A percentile compares a stretch with the other conserved stretches of the same genome.
phyloP scores from a whole-genome alignment of 2,113 vertebrate species.

The Narcine bancroftii region DNA sequence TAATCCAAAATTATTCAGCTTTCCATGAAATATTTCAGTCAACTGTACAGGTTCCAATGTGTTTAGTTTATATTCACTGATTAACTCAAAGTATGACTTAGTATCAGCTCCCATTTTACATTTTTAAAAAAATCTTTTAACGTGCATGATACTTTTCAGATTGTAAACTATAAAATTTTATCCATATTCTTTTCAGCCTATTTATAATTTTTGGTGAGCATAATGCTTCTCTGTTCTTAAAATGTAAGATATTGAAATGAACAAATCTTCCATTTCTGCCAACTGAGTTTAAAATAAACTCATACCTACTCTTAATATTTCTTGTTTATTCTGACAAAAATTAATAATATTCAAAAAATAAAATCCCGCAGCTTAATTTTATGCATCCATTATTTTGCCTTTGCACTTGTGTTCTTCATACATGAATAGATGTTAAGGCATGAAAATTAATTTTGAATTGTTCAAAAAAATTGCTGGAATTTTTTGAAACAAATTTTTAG shows the following conservation, averaged over 20 bases:
- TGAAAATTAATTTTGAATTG: background rate
- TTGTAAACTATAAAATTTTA: background rate
- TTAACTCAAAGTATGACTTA: slow-evolving; percentile 42
- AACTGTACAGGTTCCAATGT: slow-evolving; percentile 48
- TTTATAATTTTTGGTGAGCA: background rate
- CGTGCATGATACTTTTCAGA: background rate
- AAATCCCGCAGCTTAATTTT: background rate
- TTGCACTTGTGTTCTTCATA: background rate
- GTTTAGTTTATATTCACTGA: slow-evolving; percentile 40
- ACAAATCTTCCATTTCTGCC: background rate
- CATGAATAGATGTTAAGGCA: background rate
- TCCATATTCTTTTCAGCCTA: background rate
- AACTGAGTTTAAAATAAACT: background rate
- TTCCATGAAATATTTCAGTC: slow-evolving; percentile 61
- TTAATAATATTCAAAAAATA: background rate
- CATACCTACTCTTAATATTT: background rate
- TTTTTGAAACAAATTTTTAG: background rate
- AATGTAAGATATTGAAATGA: background rate
- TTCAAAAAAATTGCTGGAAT: background rate
- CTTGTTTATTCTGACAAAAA: too few relatives aligned
- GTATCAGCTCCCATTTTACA: slow-evolving; percentile 52
- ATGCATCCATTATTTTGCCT: background rate
- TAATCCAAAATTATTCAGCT: slow-evolving; percentile 48
- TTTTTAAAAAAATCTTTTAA: background rate
- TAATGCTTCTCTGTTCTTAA: background rate